phyloP scores from a whole-genome alignment of 2,113 vertebrate species.

The Greenwoodochromis staneri region DNA sequence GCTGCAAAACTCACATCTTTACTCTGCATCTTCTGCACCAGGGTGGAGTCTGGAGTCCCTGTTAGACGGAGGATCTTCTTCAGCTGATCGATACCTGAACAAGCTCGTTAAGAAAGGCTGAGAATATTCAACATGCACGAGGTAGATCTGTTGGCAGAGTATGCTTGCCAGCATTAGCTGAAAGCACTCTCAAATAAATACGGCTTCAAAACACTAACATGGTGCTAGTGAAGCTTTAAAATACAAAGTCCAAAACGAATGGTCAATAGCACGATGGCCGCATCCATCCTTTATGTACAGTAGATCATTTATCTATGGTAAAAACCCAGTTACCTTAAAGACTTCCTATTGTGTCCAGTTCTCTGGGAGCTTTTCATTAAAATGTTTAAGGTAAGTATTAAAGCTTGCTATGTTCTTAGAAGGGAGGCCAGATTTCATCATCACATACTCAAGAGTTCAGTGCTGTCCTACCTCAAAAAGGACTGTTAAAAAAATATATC shows the following conservation, averaged over 20 bases:
- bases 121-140: neutral
- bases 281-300: neutral
- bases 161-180: neutral
- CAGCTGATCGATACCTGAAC: conserved; percentile 75
- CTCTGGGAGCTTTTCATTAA: neutral
- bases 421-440: neutral
- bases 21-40: conserved; percentile 78
- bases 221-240: neutral
- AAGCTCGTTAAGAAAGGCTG: conserved; percentile 35
- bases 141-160: neutral
- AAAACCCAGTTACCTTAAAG: neutral
- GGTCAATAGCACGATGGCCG: neutral
- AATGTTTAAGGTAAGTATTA: neutral
- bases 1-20: conserved; percentile 63
- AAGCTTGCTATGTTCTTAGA: neutral
- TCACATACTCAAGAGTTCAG: neutral
- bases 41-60: conserved; percentile 66
- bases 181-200: neutral
- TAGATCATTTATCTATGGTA: neutral
- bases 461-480: neutral
- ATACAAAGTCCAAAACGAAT: neutral
- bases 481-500: neutral
- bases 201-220: neutral
- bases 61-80: conserved; percentile 74
- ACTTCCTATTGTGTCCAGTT: neutral